Base-by-base conservation (phyloP, 2,888 invertebrate species). In the Conomelus anceps region DNA sequence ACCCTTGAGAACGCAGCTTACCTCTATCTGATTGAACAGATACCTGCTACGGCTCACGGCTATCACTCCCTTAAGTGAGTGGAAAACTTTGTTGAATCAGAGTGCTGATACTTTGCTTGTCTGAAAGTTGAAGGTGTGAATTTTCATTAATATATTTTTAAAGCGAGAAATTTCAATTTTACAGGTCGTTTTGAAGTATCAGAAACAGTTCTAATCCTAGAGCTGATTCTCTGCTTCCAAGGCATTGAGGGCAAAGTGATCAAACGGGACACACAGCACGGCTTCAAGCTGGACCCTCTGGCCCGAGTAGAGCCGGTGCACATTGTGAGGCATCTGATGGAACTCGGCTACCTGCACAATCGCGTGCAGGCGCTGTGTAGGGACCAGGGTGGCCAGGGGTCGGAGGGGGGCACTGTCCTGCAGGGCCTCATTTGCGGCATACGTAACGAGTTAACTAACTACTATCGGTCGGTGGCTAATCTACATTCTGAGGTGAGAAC, bases 401-500 rank as follows among this genome's bases (percentile, higher is more conserved):
- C 96, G 89, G 95, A 91, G 29, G 91, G 92, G 93, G 98, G 98
- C 87, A 94, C 96, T 89, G 96, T 97, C 93, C 96, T 96, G 1
- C 97, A 98, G 94, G 98, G 98, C 88, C 95, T 99, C 91, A 96
- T 98, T 89, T 95, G 97, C 1, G 97, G 97, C 1, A 94, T 99
- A 89, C 96, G 97, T 92, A 96, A 96, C 90, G 98, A 99, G 93
- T 94, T 99, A 20, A 96, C 96, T 0, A 97, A 97, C 92, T 99
- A 98, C 93, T 98, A 98, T 93, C 95, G 98, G 91, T 96, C 98
- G 91, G 95, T 99, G 89, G 98, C 98, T 0, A 94, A 97, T 88
- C 94, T 99, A 88, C 98, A 98, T 93, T 96, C 98, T 89, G 97
- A 97, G 95, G 97, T 98, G 92, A 94, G 93, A 92, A 22, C 89